Evolutionary conservation across 2,797 vertebrate species (phyloP).

Genomic region (Trematomus bernacchii): DNA sequence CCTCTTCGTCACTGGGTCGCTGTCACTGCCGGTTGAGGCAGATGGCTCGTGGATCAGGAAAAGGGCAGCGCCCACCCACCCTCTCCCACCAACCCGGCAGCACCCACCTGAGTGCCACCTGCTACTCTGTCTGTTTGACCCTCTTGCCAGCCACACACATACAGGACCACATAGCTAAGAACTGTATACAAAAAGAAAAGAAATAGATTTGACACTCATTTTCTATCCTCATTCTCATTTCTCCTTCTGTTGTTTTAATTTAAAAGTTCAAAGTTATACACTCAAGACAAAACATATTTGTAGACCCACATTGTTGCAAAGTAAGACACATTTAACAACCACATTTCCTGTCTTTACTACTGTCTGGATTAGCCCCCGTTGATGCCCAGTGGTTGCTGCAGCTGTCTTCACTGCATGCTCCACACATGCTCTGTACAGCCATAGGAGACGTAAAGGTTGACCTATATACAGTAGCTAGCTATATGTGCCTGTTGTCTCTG

Average conservation of each 20-base stretch:
- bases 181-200: not conserved
- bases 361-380: not conserved
- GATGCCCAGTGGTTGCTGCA: conserved; percentile 16
- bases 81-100: conserved; percentile 59
- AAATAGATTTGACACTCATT: not conserved
- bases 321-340: not conserved
- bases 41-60: conserved; percentile 74
- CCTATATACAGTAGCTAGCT: conserved; percentile 50
- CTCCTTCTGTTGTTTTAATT: conserved; percentile 15
- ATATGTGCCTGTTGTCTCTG: conserved; percentile 43
- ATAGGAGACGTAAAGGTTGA: conserved; percentile 45
- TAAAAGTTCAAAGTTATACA: not conserved
- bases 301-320: not conserved
- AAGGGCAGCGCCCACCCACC: conserved; percentile 76
- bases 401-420: conserved; percentile 6
- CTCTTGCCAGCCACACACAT: conserved; percentile 64
- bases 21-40: conserved; percentile 67
- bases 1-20: conserved; percentile 44
- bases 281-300: not conserved
- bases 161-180: conserved; percentile 7
- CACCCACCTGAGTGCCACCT: conserved; percentile 90
- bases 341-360: not conserved
- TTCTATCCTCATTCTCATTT: conserved; percentile 16
- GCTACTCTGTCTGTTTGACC: conserved; percentile 87
- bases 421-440: conserved; percentile 8